Base-by-base conservation (phyloP, 2,113 vertebrate species). In the Microcebus griseorufus region DNA sequence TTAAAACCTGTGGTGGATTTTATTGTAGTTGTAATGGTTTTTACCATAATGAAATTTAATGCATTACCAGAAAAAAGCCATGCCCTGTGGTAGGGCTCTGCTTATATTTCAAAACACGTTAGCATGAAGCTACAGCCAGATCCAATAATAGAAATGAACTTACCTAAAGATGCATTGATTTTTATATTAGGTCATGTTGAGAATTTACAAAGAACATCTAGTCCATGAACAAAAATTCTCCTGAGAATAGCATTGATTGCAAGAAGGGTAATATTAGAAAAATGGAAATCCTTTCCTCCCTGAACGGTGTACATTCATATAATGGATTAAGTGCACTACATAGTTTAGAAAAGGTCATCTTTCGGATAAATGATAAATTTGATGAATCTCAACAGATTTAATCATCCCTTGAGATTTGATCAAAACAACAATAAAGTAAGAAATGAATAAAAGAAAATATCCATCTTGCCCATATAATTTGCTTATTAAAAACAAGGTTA, bases 91-190 rank as follows among this genome's bases (percentile, higher is more conserved):
- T 95, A 90, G 84, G 87, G 75, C 9, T 6, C 93, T 97, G 80
- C 94, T 98, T 98, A 88, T 95, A 97, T 97, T 97, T 97, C 84
- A 0, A 97, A 96, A 96, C 98, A 97, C 42, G 90, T 97, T 96
- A 97, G 94, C 25, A 0, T 91, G 97, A 96, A 97, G 94, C 88
- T 95, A 93, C 96, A 94, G 84, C 48, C 64, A 97, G 85, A 98
- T 94, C 67, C 90, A 98, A 98, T 98, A 97, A 94, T 85, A 98
- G 62, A 89, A 84, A 98, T 37, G 22, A 97, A 94, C 94, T 97
- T 98, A 90, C 78, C 92, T 98, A 78, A 98, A 97, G 88, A 98
- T 93, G 55, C 86, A 97, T 90, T 95, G 94, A 98, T 97, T 98
- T 98, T 97, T 98, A 95, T 92, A 98, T 97, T 60, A 98, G 84